Evolutionary conservation across 1,140 invertebrate species (phyloP).

Genomic region (Saxidomus purpurata): DNA sequence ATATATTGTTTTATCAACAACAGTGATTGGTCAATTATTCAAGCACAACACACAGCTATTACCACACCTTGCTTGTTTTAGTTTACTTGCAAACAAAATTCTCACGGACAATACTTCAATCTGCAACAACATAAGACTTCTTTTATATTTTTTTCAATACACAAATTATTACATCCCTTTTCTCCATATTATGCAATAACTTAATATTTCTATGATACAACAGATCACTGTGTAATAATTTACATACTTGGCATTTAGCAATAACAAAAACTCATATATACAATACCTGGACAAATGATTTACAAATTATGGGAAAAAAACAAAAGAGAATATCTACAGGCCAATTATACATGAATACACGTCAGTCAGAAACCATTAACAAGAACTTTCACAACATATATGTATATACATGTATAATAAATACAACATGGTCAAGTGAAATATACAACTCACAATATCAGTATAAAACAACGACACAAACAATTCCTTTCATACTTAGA

Average conservation of each 20-base stretch:
- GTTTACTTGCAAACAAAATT: too few species aligned
- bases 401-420: background rate
- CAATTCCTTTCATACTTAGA: too few species aligned
- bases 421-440: background rate
- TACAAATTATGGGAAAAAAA: background rate
- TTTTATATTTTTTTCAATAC: background rate
- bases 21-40: too few species aligned
- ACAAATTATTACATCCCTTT: background rate
- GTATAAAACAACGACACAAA: too few species aligned
- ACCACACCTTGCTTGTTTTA: too few species aligned
- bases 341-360: background rate
- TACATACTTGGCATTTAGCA: background rate
- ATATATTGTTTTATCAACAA: too few species aligned
- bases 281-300: background rate
- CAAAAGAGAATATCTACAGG: background rate
- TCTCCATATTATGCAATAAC: conserved; percentile 17
- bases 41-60: too few species aligned
- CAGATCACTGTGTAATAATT: background rate
- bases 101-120: too few species aligned
- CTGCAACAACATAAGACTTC: background rate
- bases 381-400: background rate
- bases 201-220: background rate
- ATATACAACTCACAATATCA: background rate
- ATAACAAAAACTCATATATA: conserved; percentile 5
- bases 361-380: background rate